phyloP scores from a whole-genome alignment of 2,888 invertebrate genomes.

The Aphodius sticticus region DNA sequence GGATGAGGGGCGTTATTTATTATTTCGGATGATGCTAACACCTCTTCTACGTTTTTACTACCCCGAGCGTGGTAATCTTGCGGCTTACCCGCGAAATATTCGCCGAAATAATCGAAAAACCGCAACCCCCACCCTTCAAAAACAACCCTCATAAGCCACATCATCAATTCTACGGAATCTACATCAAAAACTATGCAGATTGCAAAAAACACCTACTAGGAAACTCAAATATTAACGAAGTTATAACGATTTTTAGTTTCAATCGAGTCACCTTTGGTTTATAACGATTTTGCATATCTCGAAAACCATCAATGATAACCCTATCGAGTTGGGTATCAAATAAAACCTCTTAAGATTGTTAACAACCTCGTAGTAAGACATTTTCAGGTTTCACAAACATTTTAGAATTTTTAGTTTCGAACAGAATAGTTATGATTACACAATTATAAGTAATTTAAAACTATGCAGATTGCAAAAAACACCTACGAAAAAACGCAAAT shows the following conservation, averaged over 20 bases:
- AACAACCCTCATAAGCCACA: not conserved
- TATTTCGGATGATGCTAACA: conserved; percentile 4
- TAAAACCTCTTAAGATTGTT: not conserved
- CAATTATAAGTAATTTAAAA: not conserved
- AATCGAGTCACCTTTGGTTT: not conserved
- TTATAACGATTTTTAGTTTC: not conserved
- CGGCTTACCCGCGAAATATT: not conserved
- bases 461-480: not conserved
- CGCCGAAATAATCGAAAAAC: not conserved
- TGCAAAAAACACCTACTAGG: not conserved
- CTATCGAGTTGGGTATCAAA: not conserved
- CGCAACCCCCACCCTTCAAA: not conserved
- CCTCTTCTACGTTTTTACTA: conserved; percentile 4
- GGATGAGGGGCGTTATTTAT: not conserved
- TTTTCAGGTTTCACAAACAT: no score
- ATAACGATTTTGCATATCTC: not conserved
- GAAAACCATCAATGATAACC: not conserved
- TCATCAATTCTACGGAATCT: not conserved
- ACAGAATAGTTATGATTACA: no score
- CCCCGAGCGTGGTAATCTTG: not conserved
- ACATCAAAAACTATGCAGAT: not conserved
- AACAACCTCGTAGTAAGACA: no score
- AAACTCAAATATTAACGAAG: not conserved
- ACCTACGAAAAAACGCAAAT: not conserved
- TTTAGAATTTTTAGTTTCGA: no score